phyloP scores from a whole-genome alignment of 1,140 invertebrate genomes.

The Akabosia matsudoensis region DNA sequence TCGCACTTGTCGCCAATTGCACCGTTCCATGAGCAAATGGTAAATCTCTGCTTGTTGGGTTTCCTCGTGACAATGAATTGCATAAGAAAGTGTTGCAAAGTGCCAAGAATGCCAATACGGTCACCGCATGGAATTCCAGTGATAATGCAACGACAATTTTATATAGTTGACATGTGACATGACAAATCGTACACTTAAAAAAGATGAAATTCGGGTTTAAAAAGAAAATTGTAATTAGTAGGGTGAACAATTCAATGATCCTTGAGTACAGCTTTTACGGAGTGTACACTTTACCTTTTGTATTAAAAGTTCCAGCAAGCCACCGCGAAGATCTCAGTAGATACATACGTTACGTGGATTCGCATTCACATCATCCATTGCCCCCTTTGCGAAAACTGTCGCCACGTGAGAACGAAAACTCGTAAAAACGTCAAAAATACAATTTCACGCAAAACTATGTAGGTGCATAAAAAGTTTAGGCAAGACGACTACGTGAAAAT shows the following conservation, averaged over 20 bases:
- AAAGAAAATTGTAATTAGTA: not conserved
- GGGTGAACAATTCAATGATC: not conserved
- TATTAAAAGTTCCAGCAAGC: too few relatives aligned
- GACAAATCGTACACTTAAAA: not conserved
- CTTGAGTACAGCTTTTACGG: not conserved
- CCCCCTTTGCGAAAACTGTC: too few relatives aligned
- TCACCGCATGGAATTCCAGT: too few relatives aligned
- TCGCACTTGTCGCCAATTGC: not conserved
- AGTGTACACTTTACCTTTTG: too few relatives aligned
- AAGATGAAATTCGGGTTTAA: not conserved
- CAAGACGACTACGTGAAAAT: too few relatives aligned
- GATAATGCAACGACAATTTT: not conserved
- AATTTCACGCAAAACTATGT: too few relatives aligned
- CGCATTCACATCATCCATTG: too few relatives aligned
- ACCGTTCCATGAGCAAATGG: not conserved
- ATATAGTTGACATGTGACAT: not conserved
- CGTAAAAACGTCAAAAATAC: too few relatives aligned
- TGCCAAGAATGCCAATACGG: not conserved
- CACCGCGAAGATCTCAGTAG: too few relatives aligned
- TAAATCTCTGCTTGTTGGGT: not conserved
- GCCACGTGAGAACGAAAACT: too few relatives aligned
- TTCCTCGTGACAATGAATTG: constrained; percentile 3
- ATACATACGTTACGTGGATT: too few relatives aligned
- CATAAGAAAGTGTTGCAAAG: not conserved
- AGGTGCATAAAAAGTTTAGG: too few relatives aligned